These are phyloP conservation scores for Perca flavescens DNA, from an alignment of 2,113 vertebrate species.

Conservation along the genomic window DNA sequence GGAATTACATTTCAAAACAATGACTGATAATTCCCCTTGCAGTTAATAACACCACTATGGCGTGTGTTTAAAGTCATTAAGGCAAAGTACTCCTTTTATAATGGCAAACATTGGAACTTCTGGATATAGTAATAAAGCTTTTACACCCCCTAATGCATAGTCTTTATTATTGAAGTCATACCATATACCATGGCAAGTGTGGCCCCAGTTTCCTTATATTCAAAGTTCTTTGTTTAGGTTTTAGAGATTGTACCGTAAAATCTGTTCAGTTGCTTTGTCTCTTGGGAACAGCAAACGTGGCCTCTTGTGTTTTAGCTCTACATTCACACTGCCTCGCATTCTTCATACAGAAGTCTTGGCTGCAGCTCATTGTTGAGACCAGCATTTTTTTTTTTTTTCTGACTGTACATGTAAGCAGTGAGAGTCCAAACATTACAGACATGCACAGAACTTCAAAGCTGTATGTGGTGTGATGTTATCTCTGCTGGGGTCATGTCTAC, in stretches of 20 bases:
- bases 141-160: background rate
- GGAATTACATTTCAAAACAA: background rate
- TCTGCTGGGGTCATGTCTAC: constrained; percentile 45
- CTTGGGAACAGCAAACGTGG: constrained; percentile 36
- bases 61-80: no score
- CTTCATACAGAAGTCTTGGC: background rate
- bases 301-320: constrained; percentile 11
- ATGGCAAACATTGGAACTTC: background rate
- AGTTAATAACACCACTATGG: background rate
- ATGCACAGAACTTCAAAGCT: constrained; percentile 46
- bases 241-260: background rate
- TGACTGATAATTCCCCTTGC: no score
- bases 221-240: background rate
- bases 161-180: background rate
- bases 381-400: constrained; percentile 24
- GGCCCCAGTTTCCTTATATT: constrained; percentile 1
- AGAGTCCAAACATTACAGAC: constrained; percentile 23
- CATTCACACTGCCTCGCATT: background rate
- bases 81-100: background rate
- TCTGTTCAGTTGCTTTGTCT: background rate
- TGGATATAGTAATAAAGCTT: background rate
- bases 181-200: background rate
- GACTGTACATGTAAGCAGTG: background rate
- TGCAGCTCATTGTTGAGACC: constrained; percentile 37
- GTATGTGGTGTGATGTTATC: constrained; percentile 58